Evolutionary conservation across 2,888 invertebrate species (phyloP), one percentile per base, ranked within the genome.

Genomic region (Hydriomena furcata): DNA sequence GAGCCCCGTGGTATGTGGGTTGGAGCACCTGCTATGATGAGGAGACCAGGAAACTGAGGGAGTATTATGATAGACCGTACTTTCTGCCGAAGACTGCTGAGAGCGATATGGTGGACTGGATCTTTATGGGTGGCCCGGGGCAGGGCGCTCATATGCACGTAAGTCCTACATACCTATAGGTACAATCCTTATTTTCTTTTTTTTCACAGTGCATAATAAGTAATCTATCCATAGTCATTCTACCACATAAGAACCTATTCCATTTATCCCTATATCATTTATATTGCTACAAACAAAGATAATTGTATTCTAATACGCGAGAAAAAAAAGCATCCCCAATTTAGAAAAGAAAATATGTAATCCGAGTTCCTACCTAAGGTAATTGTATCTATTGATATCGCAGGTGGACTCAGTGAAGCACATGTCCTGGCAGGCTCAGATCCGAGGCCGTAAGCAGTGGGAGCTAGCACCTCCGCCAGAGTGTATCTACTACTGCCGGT

Each of bases 401-500:
- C 69, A 98, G 98, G 95, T 99, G 61, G 99, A 99, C 84, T 96
- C 98, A 55, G 99, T 99, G 38, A 93, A 94, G 40, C 93, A 96
- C 82, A 96, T 98, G 46, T 99, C 98, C 1, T 99, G 99, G 99
- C 99, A 99, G 85, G 98, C 98, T 0, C 99, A 99, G 89, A 91
- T 99, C 37, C 93, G 93, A 41, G 98, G 99, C 0, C 93, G 91
- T 63, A 99, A 99, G 82, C 91, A 92, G 55, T 99, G 99, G 99
- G 92, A 93, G 46, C 88, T 99, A 53, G 95, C 97, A 61, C 98
- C 99, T 5, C 98, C 98, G 0, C 95, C 97, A 0, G 99, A 99
- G 85, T 99, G 99, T 76, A 93, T 94, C 71, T 95, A 95, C 76
- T 79, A 88, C 43, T 99, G 98, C 80, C 76, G 79, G 3, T 91